Evolutionary conservation across 2,797 vertebrate species (phyloP).

Genomic region (Morus bassanus): DNA sequence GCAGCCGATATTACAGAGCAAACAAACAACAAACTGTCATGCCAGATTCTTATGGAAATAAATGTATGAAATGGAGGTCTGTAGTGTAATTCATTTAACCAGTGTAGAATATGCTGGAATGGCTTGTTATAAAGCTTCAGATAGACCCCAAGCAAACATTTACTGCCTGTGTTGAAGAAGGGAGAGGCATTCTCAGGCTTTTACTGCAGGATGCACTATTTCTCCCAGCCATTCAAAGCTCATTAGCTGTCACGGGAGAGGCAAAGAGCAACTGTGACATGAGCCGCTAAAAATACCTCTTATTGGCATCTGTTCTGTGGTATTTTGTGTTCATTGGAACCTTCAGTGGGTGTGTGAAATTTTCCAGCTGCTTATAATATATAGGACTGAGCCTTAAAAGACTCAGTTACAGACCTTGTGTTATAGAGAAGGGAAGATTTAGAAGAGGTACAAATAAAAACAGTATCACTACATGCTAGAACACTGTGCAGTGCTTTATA

Average conservation of each 20-base stretch:
- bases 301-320: constrained; percentile 67
- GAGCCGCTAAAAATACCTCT: constrained; percentile 73
- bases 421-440: neutral
- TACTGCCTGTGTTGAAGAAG: neutral
- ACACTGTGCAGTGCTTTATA: neutral
- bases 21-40: neutral
- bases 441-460: neutral
- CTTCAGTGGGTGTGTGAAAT: constrained; percentile 68
- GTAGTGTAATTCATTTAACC: neutral
- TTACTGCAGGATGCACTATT: constrained; percentile 37
- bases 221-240: constrained; percentile 58
- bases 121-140: constrained; percentile 8
- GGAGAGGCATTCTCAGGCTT: constrained; percentile 30
- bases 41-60: neutral
- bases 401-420: constrained; percentile 9
- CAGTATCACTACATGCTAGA: neutral
- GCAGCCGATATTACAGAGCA: neutral
- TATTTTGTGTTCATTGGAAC: constrained; percentile 74
- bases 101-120: neutral
- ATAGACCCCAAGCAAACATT: constrained; percentile 40
- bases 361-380: constrained; percentile 74
- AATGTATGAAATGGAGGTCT: neutral
- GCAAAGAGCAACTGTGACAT: constrained; percentile 72
- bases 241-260: constrained; percentile 66
- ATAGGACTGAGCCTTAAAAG: constrained; percentile 42